phyloP scores from a whole-genome alignment of 2,113 vertebrate genomes.

The Anolis carolinensis region DNA sequence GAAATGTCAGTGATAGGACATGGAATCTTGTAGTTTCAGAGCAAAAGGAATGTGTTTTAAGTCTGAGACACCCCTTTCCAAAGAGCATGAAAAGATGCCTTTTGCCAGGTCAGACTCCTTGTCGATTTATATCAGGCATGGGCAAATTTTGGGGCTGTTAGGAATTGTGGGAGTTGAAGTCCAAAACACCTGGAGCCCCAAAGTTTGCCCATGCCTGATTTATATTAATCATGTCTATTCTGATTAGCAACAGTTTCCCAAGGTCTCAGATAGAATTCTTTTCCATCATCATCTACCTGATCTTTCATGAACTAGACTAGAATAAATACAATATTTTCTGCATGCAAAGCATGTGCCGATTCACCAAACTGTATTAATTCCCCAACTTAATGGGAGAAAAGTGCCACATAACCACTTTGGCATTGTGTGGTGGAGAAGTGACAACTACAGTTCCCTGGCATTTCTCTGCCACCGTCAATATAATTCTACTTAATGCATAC shows the following conservation, averaged over 20 bases:
- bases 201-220: no score
- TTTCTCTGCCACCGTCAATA: not conserved
- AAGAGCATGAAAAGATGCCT: not conserved
- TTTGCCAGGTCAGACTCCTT: not conserved
- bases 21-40: not conserved
- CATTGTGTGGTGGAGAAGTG: not conserved
- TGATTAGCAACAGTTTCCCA: not conserved
- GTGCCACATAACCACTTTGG: not conserved
- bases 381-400: not conserved
- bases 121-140: not conserved
- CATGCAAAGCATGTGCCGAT: not conserved
- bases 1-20: not conserved
- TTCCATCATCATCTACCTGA: not conserved
- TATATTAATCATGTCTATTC: not conserved
- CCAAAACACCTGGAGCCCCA: no score
- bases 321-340: not conserved
- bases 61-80: not conserved
- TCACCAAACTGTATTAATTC: not conserved
- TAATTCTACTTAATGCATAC: not conserved
- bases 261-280: not conserved
- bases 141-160: no score
- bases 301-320: not conserved
- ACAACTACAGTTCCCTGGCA: not conserved
- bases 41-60: not conserved
- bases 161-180: no score